These are phyloP conservation scores for Neotoma lepida DNA, from an alignment of 2,113 vertebrate species.

Conservation along the genomic window DNA sequence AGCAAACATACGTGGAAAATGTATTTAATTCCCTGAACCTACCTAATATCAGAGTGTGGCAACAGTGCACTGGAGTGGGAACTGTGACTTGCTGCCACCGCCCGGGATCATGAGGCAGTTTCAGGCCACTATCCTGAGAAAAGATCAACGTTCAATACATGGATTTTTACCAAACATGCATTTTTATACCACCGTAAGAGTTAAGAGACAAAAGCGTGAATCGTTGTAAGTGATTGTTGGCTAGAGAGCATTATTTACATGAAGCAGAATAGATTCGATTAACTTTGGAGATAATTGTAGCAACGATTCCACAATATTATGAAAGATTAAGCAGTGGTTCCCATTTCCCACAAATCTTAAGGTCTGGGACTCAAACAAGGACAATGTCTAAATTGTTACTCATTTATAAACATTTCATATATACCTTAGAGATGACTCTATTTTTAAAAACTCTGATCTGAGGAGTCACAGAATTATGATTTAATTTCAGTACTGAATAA, in stretches of 20 bases:
- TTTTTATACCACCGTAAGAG: neutral
- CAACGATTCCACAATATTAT: neutral
- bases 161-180: neutral
- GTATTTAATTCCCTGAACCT: neutral
- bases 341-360: neutral
- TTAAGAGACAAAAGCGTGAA: neutral
- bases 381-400: neutral
- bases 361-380: neutral
- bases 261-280: constrained; percentile 18
- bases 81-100: neutral
- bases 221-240: neutral
- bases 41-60: neutral
- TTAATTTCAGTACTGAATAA: constrained; percentile 43
- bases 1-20: neutral
- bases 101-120: neutral
- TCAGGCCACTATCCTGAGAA: neutral
- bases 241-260: neutral
- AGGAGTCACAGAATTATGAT: constrained; percentile 27
- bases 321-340: neutral
- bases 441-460: neutral
- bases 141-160: neutral
- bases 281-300: constrained; percentile 16
- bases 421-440: neutral
- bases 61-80: neutral
- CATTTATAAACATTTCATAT: constrained; percentile 17